A percentile compares a stretch with the other conserved stretches of the same genome.
These are phyloP conservation scores for Oophaga sylvatica DNA, from an alignment of 2,797 vertebrate genomes.

Conservation along the genomic window DNA sequence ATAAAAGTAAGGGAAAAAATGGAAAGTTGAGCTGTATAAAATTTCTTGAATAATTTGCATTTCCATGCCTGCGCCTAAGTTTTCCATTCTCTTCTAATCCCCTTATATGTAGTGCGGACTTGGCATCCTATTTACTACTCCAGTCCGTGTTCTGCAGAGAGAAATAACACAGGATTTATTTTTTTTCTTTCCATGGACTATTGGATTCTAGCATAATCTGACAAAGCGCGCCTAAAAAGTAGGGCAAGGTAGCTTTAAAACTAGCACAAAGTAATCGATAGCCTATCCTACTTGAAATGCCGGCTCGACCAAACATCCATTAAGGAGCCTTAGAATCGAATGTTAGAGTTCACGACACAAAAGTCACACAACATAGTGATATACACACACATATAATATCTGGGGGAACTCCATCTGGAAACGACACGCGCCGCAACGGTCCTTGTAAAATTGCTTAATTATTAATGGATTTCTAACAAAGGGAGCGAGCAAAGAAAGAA, in stretches of 20 bases:
- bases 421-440: not conserved
- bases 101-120: not conserved
- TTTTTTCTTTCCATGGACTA: not conserved
- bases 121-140: not conserved
- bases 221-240: not conserved
- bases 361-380: not conserved
- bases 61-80: too few relatives aligned
- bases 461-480: constrained; percentile 48
- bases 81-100: too few relatives aligned
- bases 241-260: not conserved
- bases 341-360: not conserved
- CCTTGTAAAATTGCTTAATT: constrained; percentile 45
- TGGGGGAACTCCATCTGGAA: not conserved
- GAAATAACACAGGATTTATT: not conserved
- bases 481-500: constrained; percentile 23
- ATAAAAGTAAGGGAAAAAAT: too few relatives aligned
- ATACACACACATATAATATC: not conserved
- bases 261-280: constrained; percentile 10
- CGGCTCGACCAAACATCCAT: not conserved
- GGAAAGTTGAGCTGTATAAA: too few relatives aligned
- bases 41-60: too few relatives aligned
- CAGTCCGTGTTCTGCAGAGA: not conserved
- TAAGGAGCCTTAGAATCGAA: not conserved
- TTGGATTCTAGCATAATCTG: not conserved
- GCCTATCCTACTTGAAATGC: not conserved